Evolutionary conservation across 2,113 vertebrate species (phyloP), one percentile per base, ranked within the genome.

Genomic region (Dasyornis broadbenti): DNA sequence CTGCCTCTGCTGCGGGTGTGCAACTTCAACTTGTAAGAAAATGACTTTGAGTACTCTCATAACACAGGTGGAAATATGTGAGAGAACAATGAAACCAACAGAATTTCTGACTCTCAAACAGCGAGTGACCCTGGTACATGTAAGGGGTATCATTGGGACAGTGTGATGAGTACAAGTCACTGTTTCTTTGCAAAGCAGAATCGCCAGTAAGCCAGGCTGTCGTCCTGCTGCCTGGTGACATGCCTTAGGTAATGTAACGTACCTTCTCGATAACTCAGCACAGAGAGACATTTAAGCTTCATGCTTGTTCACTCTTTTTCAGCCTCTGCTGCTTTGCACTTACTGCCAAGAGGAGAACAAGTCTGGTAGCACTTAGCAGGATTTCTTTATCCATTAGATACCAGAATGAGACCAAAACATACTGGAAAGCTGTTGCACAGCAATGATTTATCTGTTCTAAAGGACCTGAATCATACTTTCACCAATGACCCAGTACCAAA

Each of bases 151-250:
- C 79, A 47, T 50, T 5, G 30, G 87, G 54, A 82, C 45, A 52
- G 47, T 33, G 40, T 23, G 91, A 44, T 61, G 70, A 94, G 76
- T 1, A 44, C 66, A 50, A 53, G 68, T 80, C 90, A 76, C 75
- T 86, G 68, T 73, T 70, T 66, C 66, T 86, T 85, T 77, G 88
- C 63, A 77, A 63, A 78, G 79, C 22, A 91, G 84, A 19, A 73
- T 30, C 15, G 2, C 7, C 82, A 54, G 81, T 35, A 54, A 82
- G 49, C 28, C 89, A 87, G 49, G 63, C 37, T 88, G 91, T 59
- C 84, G 63, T 77, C 19, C 39, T 30, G 35, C 63, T 91, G 70
- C 78, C 57, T 12, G 4, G 45, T 30, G 80, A 66, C 47, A 72
- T 1, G 45, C 82, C 71, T 91, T 20, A 59, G 50, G 66, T 88